Percentiles rank a stretch among this genome's conserved stretches.
Conservation (phyloP, 1,140 invertebrate genomes). For the Leptonema lineaticorne region DNA sequence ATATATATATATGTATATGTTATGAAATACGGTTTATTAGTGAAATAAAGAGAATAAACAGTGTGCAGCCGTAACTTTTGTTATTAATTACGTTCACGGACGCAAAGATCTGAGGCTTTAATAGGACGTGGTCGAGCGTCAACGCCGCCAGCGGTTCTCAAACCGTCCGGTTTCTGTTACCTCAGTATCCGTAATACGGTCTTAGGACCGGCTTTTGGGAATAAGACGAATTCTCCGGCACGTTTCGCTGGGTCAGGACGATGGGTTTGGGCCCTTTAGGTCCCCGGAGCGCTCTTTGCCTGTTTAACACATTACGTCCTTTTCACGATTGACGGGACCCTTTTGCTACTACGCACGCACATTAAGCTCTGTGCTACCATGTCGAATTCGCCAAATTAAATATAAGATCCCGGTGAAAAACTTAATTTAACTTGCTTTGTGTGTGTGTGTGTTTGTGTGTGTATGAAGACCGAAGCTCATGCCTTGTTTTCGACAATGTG, state of each 20-base stretch:
- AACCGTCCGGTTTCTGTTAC: not conserved
- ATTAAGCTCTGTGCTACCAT: not conserved
- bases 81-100: constrained; percentile 12
- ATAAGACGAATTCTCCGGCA: constrained; percentile 18
- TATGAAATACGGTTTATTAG: too few species aligned
- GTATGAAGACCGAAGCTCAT: too few species aligned
- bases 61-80: constrained; percentile 7
- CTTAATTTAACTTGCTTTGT: not conserved
- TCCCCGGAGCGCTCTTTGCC: constrained; percentile 16
- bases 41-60: too few species aligned
- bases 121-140: constrained; percentile 1
- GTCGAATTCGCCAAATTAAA: not conserved
- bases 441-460: not conserved
- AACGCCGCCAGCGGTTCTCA: not conserved
- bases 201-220: not conserved
- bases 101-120: not conserved
- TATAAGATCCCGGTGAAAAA: not conserved
- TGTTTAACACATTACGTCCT: constrained; percentile 20
- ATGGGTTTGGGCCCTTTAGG: not conserved
- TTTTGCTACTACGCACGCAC: not conserved
- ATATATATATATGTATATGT: too few species aligned
- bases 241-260: constrained; percentile 22
- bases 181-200: not conserved
- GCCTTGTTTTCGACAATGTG: too few species aligned
- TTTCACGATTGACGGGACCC: constrained; percentile 17